Percentiles rank a stretch among this genome's conserved stretches.
Evolutionary conservation across 2,888 invertebrate genomes (phyloP).

Genomic region (Tinea trinotella): DNA sequence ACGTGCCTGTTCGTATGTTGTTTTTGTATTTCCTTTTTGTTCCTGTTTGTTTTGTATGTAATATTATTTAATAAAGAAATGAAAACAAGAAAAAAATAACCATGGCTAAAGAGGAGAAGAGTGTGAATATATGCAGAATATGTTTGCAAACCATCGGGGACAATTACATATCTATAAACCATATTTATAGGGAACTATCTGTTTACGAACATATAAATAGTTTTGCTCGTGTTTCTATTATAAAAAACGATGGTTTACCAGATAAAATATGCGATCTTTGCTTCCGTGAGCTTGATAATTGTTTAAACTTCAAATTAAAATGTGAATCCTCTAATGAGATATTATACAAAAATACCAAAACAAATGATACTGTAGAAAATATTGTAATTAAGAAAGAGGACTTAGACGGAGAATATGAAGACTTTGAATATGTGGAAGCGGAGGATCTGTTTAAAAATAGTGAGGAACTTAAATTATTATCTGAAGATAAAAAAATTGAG

Average conservation of each 20-base stretch:
- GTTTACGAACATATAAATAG: conserved; percentile 43
- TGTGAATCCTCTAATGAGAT: conserved; percentile 41
- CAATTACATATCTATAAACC: conserved; percentile 41
- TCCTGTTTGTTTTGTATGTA: background rate
- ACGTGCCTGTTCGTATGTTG: background rate
- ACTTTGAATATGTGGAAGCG: conserved; percentile 23
- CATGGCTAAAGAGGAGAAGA: conserved; percentile 10
- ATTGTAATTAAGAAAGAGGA: conserved; percentile 31
- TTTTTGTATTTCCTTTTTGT: background rate
- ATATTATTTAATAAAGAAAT: background rate
- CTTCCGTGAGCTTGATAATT: conserved; percentile 42
- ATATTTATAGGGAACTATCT: conserved; percentile 36
- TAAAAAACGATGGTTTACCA: conserved; percentile 44
- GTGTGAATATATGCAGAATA: conserved; percentile 1
- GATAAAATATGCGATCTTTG: conserved; percentile 46
- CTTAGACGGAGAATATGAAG: conserved; percentile 20
- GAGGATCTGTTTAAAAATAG: conserved; percentile 22
- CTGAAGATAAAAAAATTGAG: conserved; percentile 8
- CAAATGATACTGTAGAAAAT: conserved; percentile 18
- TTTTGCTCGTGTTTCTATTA: conserved; percentile 42
- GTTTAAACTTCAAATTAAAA: conserved; percentile 43
- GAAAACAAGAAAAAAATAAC: background rate
- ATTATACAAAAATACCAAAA: conserved; percentile 17
- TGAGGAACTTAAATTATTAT: background rate
- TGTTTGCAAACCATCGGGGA: conserved; percentile 24